These are phyloP conservation scores for Onthophagus sagittarius DNA, from an alignment of 2,888 invertebrate genomes.

Conservation along the genomic window DNA sequence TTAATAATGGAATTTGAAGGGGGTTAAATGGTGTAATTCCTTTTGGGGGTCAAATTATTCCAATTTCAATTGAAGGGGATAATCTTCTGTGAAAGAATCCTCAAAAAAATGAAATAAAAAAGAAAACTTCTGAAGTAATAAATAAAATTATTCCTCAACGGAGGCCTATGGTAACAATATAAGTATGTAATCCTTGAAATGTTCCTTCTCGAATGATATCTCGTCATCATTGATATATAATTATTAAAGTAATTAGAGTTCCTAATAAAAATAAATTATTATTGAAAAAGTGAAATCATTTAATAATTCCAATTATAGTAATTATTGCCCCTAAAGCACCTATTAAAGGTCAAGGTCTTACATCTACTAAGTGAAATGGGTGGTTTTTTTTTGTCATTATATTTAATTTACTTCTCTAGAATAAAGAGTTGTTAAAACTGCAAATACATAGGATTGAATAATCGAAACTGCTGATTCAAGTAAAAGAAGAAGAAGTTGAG, in stretches of 20 bases:
- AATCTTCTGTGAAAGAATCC: slow-evolving; percentile 56
- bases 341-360: slow-evolving; percentile 62
- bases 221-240: slow-evolving; percentile 67
- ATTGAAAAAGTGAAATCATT: slow-evolving; percentile 60
- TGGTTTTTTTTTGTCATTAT: slow-evolving; percentile 48
- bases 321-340: slow-evolving; percentile 58
- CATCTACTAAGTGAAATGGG: slow-evolving; percentile 61
- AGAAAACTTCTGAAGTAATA: slow-evolving; percentile 66
- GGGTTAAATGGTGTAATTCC: slow-evolving; percentile 63
- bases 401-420: slow-evolving; percentile 61
- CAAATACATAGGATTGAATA: slow-evolving; percentile 66
- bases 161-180: slow-evolving; percentile 55
- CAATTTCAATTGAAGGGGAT: slow-evolving; percentile 56
- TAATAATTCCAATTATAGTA: slow-evolving; percentile 55
- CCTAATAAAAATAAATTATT: slow-evolving; percentile 54
- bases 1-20: slow-evolving; percentile 66
- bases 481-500: slow-evolving; percentile 54
- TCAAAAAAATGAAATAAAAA: slow-evolving; percentile 57
- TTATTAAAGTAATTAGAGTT: slow-evolving; percentile 49
- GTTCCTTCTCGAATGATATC: slow-evolving; percentile 66
- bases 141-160: slow-evolving; percentile 70
- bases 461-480: slow-evolving; percentile 60
- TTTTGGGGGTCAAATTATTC: slow-evolving; percentile 61
- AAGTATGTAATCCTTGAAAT: slow-evolving; percentile 62
- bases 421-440: slow-evolving; percentile 62